Base-by-base conservation (phyloP, 1,140 invertebrate species). In the Thereuonema tuberculata region DNA sequence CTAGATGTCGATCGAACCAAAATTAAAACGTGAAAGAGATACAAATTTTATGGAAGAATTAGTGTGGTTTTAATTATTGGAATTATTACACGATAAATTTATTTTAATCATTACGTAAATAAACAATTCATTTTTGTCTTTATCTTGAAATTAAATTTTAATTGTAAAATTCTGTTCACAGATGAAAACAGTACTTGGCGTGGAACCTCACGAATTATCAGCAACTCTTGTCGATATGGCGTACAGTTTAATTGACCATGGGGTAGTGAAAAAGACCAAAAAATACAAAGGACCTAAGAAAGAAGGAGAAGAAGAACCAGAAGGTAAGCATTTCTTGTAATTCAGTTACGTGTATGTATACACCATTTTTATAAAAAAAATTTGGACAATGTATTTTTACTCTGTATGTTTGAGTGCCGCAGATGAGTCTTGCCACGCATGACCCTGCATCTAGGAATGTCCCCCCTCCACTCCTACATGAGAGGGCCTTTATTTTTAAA, bases 191-290 rank as follows among this genome's bases (percentile, higher is more conserved):
- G 63, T 64, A 23, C 58, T 70, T 9, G 65, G 63, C 1, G 66
- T 69, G 24, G 63, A 64, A 48, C 66, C 67, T 23, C 67, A 37
- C n/a, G 64, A 67, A 3, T 5, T 68, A 5, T 71, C 75, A 59
- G 69, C 72, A 9, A 74, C 75, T 1, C 59, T 78, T 2, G 65
- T 77, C 29, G 77, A 78, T 50, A 77, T 76, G 70, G 75, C 73
- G 3, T 73, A 77, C 62, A 72, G 72, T 59, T 62, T 78, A 54
- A 76, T 78, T 48, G 76, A 78, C 49, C 62, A 67, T 24, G 76
- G 75, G 31, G 65, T 77, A 2, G 68, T 76, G 1, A 74, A 74
- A 60, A 76, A 75, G 61, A 67, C 72, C 5, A 76, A 74, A 64
- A 74, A 75, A 62, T 75, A 71, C 63, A 69, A 67, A 55, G 46